Conservation (phyloP, 2,888 invertebrate genomes). For the Lobophora halterata region DNA sequence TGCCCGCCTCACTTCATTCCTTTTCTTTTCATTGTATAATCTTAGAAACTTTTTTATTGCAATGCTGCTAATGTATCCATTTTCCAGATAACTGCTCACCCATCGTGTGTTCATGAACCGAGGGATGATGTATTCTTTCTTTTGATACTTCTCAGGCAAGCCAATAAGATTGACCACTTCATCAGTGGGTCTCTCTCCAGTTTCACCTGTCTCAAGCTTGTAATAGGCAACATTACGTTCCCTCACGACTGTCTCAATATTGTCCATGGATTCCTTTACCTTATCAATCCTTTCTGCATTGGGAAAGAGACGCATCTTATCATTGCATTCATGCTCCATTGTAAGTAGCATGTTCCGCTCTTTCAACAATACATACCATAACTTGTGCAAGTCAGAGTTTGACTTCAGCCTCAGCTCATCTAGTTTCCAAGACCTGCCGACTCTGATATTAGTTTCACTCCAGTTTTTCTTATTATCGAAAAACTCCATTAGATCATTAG, state of each 20-base stretch:
- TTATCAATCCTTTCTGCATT: constrained; percentile 97
- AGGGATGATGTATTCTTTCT: constrained; percentile 84
- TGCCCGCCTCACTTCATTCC: constrained; percentile 77
- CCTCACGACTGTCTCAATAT: constrained; percentile 93
- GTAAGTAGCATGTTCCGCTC: constrained; percentile 98
- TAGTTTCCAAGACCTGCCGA: constrained; percentile 92
- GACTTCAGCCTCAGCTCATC: constrained; percentile 97
- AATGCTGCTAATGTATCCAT: constrained; percentile 72
- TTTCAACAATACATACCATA: constrained; percentile 96
- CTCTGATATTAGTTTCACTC: constrained; percentile 86
- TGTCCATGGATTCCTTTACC: constrained; percentile 96
- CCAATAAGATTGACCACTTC: constrained; percentile 82
- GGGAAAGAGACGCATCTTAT: constrained; percentile 86
- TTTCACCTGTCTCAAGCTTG: constrained; percentile 92
- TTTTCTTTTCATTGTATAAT: constrained; percentile 84
- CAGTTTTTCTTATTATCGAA: constrained; percentile 94
- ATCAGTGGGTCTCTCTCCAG: constrained; percentile 87
- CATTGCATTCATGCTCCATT: constrained; percentile 92
- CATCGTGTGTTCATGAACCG: constrained; percentile 84
- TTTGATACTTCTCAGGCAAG: constrained; percentile 76
- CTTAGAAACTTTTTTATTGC: constrained; percentile 81
- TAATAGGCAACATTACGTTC: constrained; percentile 96
- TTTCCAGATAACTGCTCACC: constrained; percentile 79
- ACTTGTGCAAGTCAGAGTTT: constrained; percentile 96
- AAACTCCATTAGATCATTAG: constrained; percentile 89